Evolutionary conservation across 92 coral and sea anemone species (phyloP), one percentile per base, ranked within the genome.

Genomic region (Phenganax marumi): DNA sequence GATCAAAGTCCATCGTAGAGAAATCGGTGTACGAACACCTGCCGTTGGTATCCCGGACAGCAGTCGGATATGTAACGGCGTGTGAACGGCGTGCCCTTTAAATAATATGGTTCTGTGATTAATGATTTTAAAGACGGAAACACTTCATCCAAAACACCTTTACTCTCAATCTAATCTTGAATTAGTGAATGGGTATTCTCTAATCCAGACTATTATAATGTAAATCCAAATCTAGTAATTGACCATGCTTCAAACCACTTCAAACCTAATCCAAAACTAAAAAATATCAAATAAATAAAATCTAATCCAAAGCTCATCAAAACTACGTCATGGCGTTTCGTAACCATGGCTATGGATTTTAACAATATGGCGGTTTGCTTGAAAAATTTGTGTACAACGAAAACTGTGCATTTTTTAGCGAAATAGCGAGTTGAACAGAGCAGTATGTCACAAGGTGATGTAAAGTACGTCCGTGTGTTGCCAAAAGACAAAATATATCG

Each of bases 401-500:
- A 26, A 47, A 48, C 6, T 72, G 43, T 39, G 21, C 70, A 26
- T 12, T 54, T 88, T 24, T n/a, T 19, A 19, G 61, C 49, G 70
- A 53, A 63, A 73, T 10, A 71, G 24, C 53, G 25, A 22, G n/a
- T 46, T 46, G 19, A 23, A 39, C 43, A 4, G 63, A 10, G 39
- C 33, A 57, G 52, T 64, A 95, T 95, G 98, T 91, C 97, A 58
- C 88, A 91, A 83, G 86, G 91, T 50, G 90, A 95, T 46, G 84
- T 95, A 17, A 86, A 87, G 21, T 33, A 89, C 63, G 91, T 77
- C 63, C 90, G 91, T 48, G 76, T 89, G 17, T 74, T 95, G 21
- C 91, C 93, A 16, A 93, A 87, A 43, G 97, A 90, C 79, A 88
- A 89, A 87, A 91, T 95, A 26, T 95, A 92, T 77, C 91, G 98